Percentiles rank a stretch among this genome's conserved stretches.
Evolutionary conservation across 2,797 vertebrate genomes (phyloP).

Genomic region (Poeciliopsis gracilis): DNA sequence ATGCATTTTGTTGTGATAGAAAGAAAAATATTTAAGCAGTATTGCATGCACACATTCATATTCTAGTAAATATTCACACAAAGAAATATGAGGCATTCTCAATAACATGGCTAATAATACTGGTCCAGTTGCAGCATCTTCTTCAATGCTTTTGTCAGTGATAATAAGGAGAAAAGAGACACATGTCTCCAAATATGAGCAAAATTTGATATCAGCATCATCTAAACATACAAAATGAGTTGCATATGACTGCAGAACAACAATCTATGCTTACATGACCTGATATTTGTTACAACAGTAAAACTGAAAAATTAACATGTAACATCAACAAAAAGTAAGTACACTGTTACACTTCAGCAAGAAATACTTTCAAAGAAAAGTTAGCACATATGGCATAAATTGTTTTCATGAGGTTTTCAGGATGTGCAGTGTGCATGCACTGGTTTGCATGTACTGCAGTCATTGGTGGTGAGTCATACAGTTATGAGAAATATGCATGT

Average conservation of each 20-base stretch:
- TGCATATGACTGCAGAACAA: background rate
- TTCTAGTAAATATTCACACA: conserved; percentile 5
- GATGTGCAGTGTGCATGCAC: conserved; percentile 33
- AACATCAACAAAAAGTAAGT: conserved; percentile 7
- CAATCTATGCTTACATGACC: background rate
- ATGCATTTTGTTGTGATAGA: conserved; percentile 18
- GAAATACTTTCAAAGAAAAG: conserved; percentile 11
- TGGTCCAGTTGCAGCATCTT: conserved; percentile 35
- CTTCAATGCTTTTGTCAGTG: conserved; percentile 36
- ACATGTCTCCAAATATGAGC: background rate
- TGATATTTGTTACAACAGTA: background rate
- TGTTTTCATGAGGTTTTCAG: conserved; percentile 33
- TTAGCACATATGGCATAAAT: conserved; percentile 20
- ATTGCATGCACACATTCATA: conserved; percentile 13
- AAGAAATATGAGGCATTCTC: conserved; percentile 11
- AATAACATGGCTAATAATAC: conserved; percentile 18
- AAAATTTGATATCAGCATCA: background rate
- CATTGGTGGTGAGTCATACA: conserved; percentile 73
- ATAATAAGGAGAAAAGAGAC: conserved; percentile 19
- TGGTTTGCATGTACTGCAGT: conserved; percentile 11
- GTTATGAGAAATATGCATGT: conserved; percentile 59
- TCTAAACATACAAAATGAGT: background rate
- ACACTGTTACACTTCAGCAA: conserved; percentile 7
- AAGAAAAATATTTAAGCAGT: conserved; percentile 4
- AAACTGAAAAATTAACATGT: conserved; percentile 8